Percentiles rank a stretch among this genome's conserved stretches.
These are phyloP conservation scores for Salvator merianae DNA, from an alignment of 2,113 vertebrate species.

Conservation along the genomic window DNA sequence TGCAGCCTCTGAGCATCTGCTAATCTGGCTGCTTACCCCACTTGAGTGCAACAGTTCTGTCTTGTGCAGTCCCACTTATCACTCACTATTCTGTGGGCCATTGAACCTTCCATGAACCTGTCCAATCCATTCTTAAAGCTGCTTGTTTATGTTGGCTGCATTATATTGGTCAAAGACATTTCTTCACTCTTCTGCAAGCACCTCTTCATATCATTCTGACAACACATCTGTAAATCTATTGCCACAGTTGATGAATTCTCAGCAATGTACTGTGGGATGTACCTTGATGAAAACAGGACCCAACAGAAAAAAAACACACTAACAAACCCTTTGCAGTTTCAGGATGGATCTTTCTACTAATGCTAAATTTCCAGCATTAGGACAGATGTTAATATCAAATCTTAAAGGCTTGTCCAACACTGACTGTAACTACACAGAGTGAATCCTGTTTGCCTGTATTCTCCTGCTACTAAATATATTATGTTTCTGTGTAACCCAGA, in stretches of 20 bases:
- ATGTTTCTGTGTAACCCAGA: conserved; percentile 54
- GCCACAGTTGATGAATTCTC: not conserved
- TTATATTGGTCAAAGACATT: not conserved
- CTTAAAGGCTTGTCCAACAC: not conserved
- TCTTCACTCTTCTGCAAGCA: not conserved
- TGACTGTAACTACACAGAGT: conserved; percentile 11
- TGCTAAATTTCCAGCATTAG: not conserved
- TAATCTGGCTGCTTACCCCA: too few relatives aligned
- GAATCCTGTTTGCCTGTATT: conserved; percentile 45
- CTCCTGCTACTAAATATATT: conserved; percentile 27
- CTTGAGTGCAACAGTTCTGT: not conserved
- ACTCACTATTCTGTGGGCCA: not conserved
- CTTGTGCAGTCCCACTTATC: too few relatives aligned
- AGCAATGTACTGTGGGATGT: not conserved
- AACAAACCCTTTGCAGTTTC: not conserved
- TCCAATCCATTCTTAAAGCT: too few relatives aligned
- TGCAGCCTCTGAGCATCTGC: not conserved
- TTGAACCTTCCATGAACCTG: too few relatives aligned
- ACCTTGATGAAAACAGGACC: not conserved
- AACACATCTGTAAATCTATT: not conserved
- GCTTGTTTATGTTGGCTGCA: not conserved
- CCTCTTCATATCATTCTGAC: not conserved
- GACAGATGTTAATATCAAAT: not conserved
- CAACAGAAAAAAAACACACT: not conserved
- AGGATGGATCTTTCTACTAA: not conserved